Conservation (phyloP, 2,113 vertebrate species). For the Calypte anna region DNA sequence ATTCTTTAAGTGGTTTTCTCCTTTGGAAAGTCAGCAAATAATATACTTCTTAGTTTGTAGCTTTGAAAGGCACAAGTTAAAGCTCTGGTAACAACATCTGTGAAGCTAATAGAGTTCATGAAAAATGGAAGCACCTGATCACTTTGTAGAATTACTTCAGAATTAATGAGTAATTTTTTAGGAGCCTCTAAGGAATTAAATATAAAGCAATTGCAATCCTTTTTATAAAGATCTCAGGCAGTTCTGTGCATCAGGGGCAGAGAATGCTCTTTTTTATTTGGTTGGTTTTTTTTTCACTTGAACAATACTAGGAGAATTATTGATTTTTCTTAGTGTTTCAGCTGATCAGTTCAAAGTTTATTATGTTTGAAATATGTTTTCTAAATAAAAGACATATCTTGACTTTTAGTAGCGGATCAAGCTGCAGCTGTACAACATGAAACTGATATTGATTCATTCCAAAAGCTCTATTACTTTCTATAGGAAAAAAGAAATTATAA, state of each 20-base stretch:
- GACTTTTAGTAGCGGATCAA: background rate
- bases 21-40: constrained; percentile 49
- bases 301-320: background rate
- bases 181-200: background rate
- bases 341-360: background rate
- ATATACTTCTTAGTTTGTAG: background rate
- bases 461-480: background rate
- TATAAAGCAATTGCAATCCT: background rate
- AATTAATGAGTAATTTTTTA: constrained; percentile 28
- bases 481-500: background rate
- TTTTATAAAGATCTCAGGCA: background rate
- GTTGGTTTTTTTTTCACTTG: background rate
- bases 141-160: constrained; percentile 53
- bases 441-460: background rate
- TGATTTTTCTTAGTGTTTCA: background rate
- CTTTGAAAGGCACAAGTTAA: constrained; percentile 68
- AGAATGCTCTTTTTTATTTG: background rate
- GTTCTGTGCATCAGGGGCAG: background rate
- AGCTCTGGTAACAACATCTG: constrained; percentile 39
- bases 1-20: background rate
- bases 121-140: constrained; percentile 56
- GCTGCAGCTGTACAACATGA: fast-evolving
- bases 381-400: background rate
- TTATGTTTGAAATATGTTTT: background rate
- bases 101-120: constrained; percentile 58